These are phyloP conservation scores for Misgurnus anguillicaudatus DNA, from an alignment of 2,113 vertebrate genomes.

Conservation along the genomic window DNA sequence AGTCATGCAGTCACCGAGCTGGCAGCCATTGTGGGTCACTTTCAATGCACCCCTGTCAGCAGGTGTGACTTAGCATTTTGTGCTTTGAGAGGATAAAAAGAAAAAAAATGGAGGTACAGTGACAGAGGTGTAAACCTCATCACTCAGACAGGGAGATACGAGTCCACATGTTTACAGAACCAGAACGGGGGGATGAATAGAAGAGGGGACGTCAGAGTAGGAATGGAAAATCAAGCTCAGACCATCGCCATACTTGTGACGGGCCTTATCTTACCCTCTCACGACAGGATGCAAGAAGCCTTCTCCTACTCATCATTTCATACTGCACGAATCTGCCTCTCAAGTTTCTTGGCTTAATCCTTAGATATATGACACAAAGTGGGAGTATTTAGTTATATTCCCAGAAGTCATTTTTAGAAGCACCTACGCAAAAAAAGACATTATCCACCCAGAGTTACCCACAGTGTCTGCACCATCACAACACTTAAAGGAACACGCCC, in stretches of 20 bases:
- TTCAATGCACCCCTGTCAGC: constrained; percentile 47
- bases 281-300: constrained; percentile 50
- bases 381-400: constrained; percentile 39
- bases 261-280: constrained; percentile 55
- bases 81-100: constrained; percentile 34
- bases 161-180: constrained; percentile 60
- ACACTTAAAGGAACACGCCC: too few species aligned
- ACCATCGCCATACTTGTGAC: constrained; percentile 67
- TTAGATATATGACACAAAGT: constrained; percentile 20
- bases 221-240: background rate
- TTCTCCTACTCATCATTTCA: constrained; percentile 21
- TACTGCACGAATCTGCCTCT: constrained; percentile 3
- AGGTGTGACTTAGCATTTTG: constrained; percentile 47
- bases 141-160: constrained; percentile 44
- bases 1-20: constrained; percentile 38
- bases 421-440: constrained; percentile 25
- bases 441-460: constrained; percentile 10
- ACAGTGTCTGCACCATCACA: background rate
- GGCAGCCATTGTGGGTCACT: constrained; percentile 23
- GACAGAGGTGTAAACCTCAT: constrained; percentile 60
- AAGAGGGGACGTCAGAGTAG: background rate
- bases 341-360: constrained; percentile 38
- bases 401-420: constrained; percentile 38
- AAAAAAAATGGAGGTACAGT: constrained; percentile 39
- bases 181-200: background rate